Evolutionary conservation across 2,113 vertebrate genomes (phyloP).

Genomic region (Pholis gunnellus): DNA sequence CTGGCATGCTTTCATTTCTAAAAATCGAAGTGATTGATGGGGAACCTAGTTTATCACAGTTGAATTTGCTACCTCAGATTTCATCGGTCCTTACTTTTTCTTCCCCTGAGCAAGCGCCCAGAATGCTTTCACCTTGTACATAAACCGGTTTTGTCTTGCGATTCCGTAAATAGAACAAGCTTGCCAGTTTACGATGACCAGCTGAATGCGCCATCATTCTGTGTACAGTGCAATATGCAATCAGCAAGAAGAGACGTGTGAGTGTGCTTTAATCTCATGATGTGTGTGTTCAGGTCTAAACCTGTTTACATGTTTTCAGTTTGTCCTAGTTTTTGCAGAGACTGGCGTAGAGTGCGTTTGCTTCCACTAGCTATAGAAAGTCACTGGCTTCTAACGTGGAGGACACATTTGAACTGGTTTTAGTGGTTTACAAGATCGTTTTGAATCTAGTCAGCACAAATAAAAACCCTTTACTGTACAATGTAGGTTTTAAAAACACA

Average conservation of each 20-base stretch:
- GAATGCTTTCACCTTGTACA: constrained; percentile 65
- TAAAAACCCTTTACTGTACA: constrained; percentile 51
- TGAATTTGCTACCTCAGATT: constrained; percentile 81
- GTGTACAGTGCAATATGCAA: constrained; percentile 82
- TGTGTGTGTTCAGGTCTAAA: constrained; percentile 51
- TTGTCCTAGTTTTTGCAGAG: constrained; percentile 46
- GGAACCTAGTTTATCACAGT: constrained; percentile 49
- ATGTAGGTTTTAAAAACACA: constrained; percentile 1
- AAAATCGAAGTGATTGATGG: not conserved
- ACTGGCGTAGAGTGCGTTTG: constrained; percentile 19
- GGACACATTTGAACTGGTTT: constrained; percentile 16
- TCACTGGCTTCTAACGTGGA: constrained; percentile 35
- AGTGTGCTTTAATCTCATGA: constrained; percentile 59
- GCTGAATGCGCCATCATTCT: constrained; percentile 72
- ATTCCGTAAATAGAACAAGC: constrained; percentile 47
- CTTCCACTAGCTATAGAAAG: constrained; percentile 27
- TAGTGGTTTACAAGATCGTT: constrained; percentile 5
- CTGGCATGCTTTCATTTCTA: constrained; percentile 27
- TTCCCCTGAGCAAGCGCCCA: constrained; percentile 45
- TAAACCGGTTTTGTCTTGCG: constrained; percentile 33
- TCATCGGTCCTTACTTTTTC: constrained; percentile 61
- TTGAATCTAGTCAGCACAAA: constrained; percentile 31
- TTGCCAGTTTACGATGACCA: constrained; percentile 76
- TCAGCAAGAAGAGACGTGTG: constrained; percentile 65
- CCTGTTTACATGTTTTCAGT: constrained; percentile 41